Evolutionary conservation across 2,797 vertebrate species (phyloP).

Genomic region (Liasis olivaceus): DNA sequence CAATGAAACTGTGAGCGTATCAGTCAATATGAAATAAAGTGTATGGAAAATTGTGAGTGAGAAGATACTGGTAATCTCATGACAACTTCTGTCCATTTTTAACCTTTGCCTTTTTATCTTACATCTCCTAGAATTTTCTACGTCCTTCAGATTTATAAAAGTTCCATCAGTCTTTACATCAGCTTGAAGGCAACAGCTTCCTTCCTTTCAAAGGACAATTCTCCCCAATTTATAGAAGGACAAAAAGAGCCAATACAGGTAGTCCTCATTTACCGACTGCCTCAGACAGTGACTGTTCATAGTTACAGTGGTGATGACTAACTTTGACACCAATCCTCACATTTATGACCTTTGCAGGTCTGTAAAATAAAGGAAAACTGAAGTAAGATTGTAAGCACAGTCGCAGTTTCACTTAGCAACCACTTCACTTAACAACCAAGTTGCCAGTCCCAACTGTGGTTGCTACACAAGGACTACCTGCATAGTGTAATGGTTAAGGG

Average conservation of each 20-base stretch:
- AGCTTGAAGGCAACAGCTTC: slow-evolving; percentile 40
- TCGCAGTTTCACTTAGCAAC: neutral
- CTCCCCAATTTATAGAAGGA: neutral
- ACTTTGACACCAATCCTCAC: neutral
- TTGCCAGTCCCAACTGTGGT: neutral
- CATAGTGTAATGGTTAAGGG: neutral
- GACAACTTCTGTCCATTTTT: slow-evolving; percentile 51
- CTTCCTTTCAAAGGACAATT: slow-evolving; percentile 2
- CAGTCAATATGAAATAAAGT: slow-evolving; percentile 51
- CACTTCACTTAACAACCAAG: neutral
- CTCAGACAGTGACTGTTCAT: neutral
- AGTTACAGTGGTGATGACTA: neutral
- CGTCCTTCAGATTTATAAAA: slow-evolving; percentile 38
- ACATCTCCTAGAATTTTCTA: slow-evolving; percentile 32
- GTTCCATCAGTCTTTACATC: slow-evolving; percentile 48
- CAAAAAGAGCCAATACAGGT: neutral
- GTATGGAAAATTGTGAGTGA: neutral
- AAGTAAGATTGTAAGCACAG: neutral
- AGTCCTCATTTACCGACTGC: neutral
- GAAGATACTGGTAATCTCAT: slow-evolving; percentile 37
- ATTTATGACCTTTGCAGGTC: neutral
- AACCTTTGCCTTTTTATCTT: slow-evolving; percentile 26
- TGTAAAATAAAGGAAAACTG: neutral
- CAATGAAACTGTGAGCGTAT: slow-evolving; percentile 32
- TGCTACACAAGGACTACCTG: neutral